Evolutionary conservation across 2,113 vertebrate genomes (phyloP).

Genomic region (Lanius ludovicianus): DNA sequence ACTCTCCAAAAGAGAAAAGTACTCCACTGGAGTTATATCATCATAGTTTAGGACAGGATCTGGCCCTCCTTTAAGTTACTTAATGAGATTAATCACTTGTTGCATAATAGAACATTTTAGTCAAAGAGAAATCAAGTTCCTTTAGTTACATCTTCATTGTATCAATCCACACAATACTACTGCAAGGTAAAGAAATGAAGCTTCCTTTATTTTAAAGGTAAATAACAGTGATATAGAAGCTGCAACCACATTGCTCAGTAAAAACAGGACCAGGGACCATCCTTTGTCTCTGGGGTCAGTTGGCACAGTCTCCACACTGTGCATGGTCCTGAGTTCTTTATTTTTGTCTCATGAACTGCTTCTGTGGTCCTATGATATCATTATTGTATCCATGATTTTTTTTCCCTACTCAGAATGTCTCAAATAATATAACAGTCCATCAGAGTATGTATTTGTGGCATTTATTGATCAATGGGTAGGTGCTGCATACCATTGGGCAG

Average conservation of each 20-base stretch:
- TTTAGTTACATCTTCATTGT: not conserved
- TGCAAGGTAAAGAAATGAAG: not conserved
- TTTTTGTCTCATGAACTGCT: not conserved
- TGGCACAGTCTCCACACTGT: not conserved
- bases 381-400: not conserved
- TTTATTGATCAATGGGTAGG: not conserved
- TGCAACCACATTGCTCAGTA: not conserved
- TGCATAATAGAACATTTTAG: constrained; percentile 37
- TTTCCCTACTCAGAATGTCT: not conserved
- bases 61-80: not conserved
- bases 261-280: not conserved
- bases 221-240: not conserved
- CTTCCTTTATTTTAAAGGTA: not conserved
- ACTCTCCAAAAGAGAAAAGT: not conserved
- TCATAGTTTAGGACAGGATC: not conserved
- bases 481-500: not conserved
- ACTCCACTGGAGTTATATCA: not conserved
- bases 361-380: not conserved
- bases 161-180: not conserved
- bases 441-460: not conserved
- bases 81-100: not conserved
- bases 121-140: constrained; percentile 8
- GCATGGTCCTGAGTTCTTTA: not conserved
- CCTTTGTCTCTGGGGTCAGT: not conserved
- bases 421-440: not conserved